A percentile compares a stretch with the other conserved stretches of the same genome.
These are phyloP conservation scores for Trachelus iudaicus DNA, from an alignment of 2,888 invertebrate species.

Conservation along the genomic window DNA sequence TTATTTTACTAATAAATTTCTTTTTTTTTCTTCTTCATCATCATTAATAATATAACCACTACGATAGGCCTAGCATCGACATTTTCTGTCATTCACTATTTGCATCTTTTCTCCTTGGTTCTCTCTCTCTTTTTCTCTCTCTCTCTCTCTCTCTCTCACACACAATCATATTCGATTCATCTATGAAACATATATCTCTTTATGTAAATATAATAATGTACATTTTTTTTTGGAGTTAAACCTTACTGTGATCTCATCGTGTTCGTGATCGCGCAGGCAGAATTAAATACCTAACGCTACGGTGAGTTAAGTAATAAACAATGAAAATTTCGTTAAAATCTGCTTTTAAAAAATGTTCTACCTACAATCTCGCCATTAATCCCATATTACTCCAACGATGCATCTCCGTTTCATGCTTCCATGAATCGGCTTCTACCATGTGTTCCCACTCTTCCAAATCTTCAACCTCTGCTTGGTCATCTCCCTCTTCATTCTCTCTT, in stretches of 20 bases:
- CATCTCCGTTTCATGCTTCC: neutral
- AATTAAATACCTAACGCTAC: slow-evolving; percentile 1
- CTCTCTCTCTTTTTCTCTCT: neutral
- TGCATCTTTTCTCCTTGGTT: neutral
- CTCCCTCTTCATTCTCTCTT: neutral
- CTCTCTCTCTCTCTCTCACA: neutral
- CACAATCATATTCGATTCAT: neutral
- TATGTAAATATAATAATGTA: slow-evolving; percentile 60
- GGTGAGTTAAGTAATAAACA: slow-evolving; percentile 8
- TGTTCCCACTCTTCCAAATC: neutral
- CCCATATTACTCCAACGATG: neutral
- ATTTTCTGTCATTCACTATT: neutral
- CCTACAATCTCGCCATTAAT: slow-evolving; percentile 2
- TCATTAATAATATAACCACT: neutral
- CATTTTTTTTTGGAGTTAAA: slow-evolving; percentile 55
- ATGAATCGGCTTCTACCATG: neutral
- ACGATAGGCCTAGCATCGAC: neutral
- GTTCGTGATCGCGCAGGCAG: slow-evolving; percentile 9
- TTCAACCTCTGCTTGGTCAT: neutral
- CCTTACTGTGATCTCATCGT: slow-evolving; percentile 55
- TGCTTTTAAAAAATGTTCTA: slow-evolving; percentile 1
- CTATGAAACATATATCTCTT: slow-evolving; percentile 11
- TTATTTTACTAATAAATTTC: neutral
- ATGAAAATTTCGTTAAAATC: neutral
- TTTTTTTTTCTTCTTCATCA: neutral